Percentiles rank a stretch among this genome's conserved stretches.
Evolutionary conservation across 2,113 vertebrate genomes (phyloP).

Genomic region (Pteronura brasiliensis): DNA sequence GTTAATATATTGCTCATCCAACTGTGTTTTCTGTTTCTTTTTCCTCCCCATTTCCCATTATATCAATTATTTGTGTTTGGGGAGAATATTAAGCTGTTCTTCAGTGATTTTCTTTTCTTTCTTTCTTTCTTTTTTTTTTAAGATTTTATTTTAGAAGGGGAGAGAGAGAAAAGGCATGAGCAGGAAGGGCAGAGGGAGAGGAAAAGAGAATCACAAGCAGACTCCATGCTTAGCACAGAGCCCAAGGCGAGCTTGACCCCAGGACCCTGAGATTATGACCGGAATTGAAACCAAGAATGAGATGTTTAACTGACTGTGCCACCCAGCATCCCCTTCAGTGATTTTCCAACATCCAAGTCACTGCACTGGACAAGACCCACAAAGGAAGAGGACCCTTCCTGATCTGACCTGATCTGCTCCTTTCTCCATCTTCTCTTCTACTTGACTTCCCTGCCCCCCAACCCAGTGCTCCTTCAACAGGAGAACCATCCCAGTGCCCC

Average conservation of each 20-base stretch:
- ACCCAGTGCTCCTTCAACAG: rapidly evolving
- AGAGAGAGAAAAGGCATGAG: neutral
- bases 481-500: neutral
- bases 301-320: neutral
- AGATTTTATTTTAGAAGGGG: neutral
- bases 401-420: neutral
- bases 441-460: neutral
- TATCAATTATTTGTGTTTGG: neutral
- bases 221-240: too few species aligned
- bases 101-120: neutral
- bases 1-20: neutral
- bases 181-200: neutral
- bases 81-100: neutral
- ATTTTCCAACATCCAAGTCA: neutral
- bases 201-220: neutral
- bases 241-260: neutral
- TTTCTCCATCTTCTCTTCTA: neutral
- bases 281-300: neutral
- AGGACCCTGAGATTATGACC: neutral
- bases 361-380: neutral
- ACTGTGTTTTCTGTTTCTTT: neutral
- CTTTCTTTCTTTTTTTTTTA: neutral
- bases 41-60: neutral
- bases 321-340: neutral
- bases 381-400: neutral